Evolutionary conservation across 1,140 invertebrate species (phyloP).

Genomic region (Heterodera carotae): DNA sequence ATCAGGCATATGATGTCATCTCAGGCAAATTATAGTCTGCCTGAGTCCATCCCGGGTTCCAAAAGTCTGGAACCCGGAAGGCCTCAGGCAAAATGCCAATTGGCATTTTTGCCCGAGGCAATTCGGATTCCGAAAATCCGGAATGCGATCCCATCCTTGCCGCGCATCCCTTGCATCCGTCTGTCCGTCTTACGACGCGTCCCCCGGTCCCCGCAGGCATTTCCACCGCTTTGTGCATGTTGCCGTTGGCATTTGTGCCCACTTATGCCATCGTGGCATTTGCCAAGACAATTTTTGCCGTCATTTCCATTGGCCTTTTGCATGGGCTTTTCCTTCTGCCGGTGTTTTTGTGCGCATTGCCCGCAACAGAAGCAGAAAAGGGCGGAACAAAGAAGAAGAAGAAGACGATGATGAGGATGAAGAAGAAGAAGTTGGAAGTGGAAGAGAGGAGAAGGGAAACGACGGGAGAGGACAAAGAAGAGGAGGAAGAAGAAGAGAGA

Average conservation of each 20-base stretch:
- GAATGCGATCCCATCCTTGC: no score
- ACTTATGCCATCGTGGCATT: slow-evolving; percentile 65
- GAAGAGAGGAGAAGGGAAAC: background rate
- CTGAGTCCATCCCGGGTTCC: no score
- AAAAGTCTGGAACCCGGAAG: no score
- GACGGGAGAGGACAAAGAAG: no score
- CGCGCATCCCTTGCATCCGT: no score
- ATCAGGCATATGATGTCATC: no score
- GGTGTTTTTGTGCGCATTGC: slow-evolving; percentile 41
- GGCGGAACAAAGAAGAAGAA: background rate
- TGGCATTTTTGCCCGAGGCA: no score
- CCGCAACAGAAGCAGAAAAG: slow-evolving; percentile 16
- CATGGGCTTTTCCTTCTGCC: slow-evolving; percentile 54
- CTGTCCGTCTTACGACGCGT: no score
- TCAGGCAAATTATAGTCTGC: no score
- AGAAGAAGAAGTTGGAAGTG: background rate
- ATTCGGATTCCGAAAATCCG: no score
- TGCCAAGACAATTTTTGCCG: slow-evolving; percentile 60
- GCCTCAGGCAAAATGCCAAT: no score
- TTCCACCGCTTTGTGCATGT: slow-evolving; percentile 56
- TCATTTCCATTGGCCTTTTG: slow-evolving; percentile 50
- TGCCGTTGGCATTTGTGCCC: slow-evolving; percentile 58
- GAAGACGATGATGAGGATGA: background rate
- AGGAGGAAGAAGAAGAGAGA: background rate
- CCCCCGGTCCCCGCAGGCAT: slow-evolving; percentile 24